Base-by-base conservation (phyloP, 1,140 invertebrate genomes). In the Limonius californicus region DNA sequence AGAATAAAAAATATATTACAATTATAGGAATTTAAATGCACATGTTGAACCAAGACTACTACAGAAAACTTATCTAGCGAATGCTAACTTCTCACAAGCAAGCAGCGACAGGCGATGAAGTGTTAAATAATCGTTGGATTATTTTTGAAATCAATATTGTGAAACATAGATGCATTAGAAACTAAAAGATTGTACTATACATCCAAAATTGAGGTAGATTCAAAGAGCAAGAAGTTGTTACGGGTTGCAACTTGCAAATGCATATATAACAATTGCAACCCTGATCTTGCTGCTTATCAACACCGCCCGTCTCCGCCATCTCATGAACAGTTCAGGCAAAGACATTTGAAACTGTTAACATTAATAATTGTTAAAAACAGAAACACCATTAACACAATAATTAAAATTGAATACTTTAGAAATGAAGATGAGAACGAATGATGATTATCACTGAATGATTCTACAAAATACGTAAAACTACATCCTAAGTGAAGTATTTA, bases 1-100 rank as follows among this genome's bases (percentile, higher is more conserved):
- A 50, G 2, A 50, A 11, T 50, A 50, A 50, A 50, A 50, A 50
- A 16, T 50, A 50, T 50, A 50, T 50, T 39, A 39, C 35, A 39
- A 27, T 12, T 12, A 39, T 12, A 39, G 7, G n/a, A 39, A 39
- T 39, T 12, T 39, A 39, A 39, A 39, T 39, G 35, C 35, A 39
- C n/a, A 39, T 39, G n/a, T 11, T 11, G 35, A 39, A 39, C 35
- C 23, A 27, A 27, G 23, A 27, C 9, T 27, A 27, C 9, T 4
- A 27, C 9, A 27, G 23, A 9, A 27, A 27, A 27, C 23, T 27
- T 27, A 27, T 27, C 23, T 27, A 27, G 23, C 23, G 23, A 9
- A 3, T 4, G 23, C 23, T 27, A 27, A n/a, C n/a, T n/a, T n/a
- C n/a, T 27, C 9, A 27, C 23, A 27, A 27, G 9, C 23, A 27